Base-by-base conservation (phyloP, 2,113 vertebrate species). In the Clarias macrocephalus region DNA sequence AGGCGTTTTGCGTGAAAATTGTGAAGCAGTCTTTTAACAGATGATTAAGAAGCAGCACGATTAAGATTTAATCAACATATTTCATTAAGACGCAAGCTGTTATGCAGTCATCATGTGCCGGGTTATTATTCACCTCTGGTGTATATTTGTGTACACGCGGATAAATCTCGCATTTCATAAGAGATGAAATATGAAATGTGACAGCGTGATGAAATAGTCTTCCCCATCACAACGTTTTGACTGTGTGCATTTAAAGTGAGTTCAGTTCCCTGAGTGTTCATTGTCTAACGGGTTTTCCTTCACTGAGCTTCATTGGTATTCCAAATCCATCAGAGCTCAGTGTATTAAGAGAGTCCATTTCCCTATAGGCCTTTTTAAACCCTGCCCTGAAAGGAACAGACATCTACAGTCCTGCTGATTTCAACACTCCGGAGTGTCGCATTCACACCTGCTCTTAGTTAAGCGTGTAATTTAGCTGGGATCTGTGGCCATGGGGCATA, bases 41-140 rank as follows among this genome's bases (percentile, higher is more conserved):
- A 82, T 87, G 86, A 87, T 87, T 87, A 87, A 87, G 86, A 82
- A 87, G 86, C 80, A 59, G 86, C n/a, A 57, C 68, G 86, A 87
- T 87, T 87, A 87, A 87, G 86, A 87, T 87, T 87, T 87, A 87
- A 87, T 87, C 86, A 87, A 82, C 86, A 82, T 87, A 82, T 82
- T 87, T 87, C 86, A 87, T 87, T 87, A 82, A 54, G 80, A 76
- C 57, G 42, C 86, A 82, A 75, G 86, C 86, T 87, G 86, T 75
- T 87, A 82, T 63, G 80, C 80, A 82, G 68, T 75, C 86, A 52
- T 87, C 80, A 63, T 75, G 86, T 19, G 23, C n/a, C 15, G 63
- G 85, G 62, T 80, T 86, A 70, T 80, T 86, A 86, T 86, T 86
- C 68, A 87, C 80, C 86, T 87, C 86, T 63, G 76, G 86, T 82